These are phyloP conservation scores for Schlechtendalia chinensis DNA, from an alignment of 1,140 invertebrate species.

Conservation along the genomic window DNA sequence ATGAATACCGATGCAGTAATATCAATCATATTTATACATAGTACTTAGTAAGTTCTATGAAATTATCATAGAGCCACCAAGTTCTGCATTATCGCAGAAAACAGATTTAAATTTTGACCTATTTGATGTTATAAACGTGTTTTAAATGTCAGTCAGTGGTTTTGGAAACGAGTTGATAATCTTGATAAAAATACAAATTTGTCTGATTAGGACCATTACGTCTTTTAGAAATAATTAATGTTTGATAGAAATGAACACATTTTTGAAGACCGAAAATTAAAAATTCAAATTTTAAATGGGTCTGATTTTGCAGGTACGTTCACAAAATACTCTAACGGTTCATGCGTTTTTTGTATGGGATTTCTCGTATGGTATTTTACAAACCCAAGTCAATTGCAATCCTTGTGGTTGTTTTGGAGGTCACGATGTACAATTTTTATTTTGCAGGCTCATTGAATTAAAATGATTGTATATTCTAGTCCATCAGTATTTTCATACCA, in stretches of 20 bases:
- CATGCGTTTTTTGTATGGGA: too few species aligned
- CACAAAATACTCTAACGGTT: not conserved
- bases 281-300: not conserved
- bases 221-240: not conserved
- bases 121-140: too few species aligned
- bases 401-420: not conserved
- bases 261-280: not conserved
- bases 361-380: not conserved
- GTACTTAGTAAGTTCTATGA: too few species aligned
- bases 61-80: too few species aligned
- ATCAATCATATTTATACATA: too few species aligned
- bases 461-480: constrained; percentile 12
- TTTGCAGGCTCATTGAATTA: constrained; percentile 24
- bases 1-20: too few species aligned
- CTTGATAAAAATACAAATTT: not conserved
- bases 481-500: not conserved
- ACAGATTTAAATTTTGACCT: too few species aligned
- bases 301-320: constrained; percentile 7
- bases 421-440: constrained; percentile 1
- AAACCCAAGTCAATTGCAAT: not conserved
- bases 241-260: not conserved
- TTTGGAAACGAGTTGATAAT: not conserved
- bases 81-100: too few species aligned
- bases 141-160: too few species aligned
- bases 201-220: too few species aligned